Evolutionary conservation across 2,113 vertebrate genomes (phyloP), one percentile per base, ranked within the genome.

Genomic region (Pollimyrus isidori): DNA sequence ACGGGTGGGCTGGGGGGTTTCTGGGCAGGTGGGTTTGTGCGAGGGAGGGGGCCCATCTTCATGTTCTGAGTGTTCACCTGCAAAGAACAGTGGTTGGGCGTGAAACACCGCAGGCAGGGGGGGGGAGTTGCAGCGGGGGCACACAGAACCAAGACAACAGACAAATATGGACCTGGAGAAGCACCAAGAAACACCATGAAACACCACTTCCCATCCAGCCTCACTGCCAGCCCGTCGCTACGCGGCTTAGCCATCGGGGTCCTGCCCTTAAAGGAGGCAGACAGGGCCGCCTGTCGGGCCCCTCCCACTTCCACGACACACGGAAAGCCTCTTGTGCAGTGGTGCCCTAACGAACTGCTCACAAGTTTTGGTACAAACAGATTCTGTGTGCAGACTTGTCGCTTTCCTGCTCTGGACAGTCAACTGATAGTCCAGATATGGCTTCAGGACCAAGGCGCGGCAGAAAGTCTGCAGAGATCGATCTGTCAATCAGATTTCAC

Each of bases 11-110:
- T 99, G 83, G 98, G 98, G 17, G 98, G 98, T 91, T 99, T 99
- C 96, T 99, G 98, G 88, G 98, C 98, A 23, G 98, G 98, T 73
- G 98, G 98, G 90, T 97, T 98, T 65, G 98, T 99, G 91, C 98
- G 98, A 83, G 98, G 98, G 90, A 98, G 96, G 73, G 95, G 97
- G 80, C 98, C 98, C 90, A 97, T 96, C 96, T 99, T 99, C 97
- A 99, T 98, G 91, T 98, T 99, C 96, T 99, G 98, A 91, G 98
- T 97, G 90, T 98, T 99, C 94, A 99, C 98, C 98, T 99, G 93
- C 17, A 91, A 65, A 91, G 86, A 85, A 48, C 21, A 82, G 48
- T 0, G 65, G 90, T 69, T 23, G 23, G 19, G 53, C 23, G n/a
- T n/a, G 82, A 21, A 76, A 62, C 45, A 62, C 46, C 21, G 19